A percentile compares a stretch with the other conserved stretches of the same genome.
Evolutionary conservation across 2,113 vertebrate genomes (phyloP).

Genomic region (Saccopteryx leptura): DNA sequence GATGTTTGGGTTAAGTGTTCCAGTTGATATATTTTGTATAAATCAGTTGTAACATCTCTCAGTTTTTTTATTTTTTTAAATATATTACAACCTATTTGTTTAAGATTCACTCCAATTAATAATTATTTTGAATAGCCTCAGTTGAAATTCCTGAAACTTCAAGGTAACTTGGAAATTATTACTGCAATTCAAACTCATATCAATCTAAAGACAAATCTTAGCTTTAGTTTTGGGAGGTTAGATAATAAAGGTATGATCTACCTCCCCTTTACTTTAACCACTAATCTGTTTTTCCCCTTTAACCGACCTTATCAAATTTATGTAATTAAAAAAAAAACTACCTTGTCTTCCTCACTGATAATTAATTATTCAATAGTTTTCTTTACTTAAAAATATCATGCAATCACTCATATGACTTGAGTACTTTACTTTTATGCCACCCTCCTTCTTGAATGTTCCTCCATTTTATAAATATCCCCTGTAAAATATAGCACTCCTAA

Average conservation of each 20-base stretch:
- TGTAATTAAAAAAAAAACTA: neutral
- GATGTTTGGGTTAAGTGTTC: neutral
- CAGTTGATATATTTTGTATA: neutral
- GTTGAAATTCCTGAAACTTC: neutral
- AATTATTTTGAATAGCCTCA: constrained; percentile 32
- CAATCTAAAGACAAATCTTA: neutral
- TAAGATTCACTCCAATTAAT: constrained; percentile 5
- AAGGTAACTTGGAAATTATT: neutral
- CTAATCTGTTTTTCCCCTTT: neutral
- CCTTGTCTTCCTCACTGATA: neutral
- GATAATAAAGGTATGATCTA: neutral
- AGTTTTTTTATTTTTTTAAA: constrained; percentile 37
- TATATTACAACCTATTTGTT: neutral
- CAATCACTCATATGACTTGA: neutral
- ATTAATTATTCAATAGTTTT: neutral
- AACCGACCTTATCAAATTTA: neutral
- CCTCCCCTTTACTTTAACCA: neutral
- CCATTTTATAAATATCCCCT: neutral
- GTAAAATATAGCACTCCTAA: neutral
- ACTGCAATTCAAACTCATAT: neutral
- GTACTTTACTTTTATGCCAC: neutral
- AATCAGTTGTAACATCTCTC: neutral
- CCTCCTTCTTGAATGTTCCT: neutral
- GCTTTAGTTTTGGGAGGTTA: neutral
- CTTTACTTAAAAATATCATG: neutral